phyloP scores from a whole-genome alignment of 2,888 invertebrate genomes.

The Mystacides longicornis region DNA sequence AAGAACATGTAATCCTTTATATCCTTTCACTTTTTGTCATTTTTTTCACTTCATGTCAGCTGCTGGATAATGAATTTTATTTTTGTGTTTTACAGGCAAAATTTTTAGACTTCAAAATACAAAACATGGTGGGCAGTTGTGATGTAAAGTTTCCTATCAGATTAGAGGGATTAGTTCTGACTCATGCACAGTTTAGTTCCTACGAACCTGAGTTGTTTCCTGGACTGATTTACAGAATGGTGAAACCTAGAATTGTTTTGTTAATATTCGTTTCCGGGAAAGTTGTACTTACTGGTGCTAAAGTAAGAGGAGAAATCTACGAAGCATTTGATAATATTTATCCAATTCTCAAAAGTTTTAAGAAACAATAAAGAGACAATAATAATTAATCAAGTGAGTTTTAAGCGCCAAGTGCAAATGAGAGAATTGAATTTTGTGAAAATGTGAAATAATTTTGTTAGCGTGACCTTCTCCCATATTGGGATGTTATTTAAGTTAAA shows the following conservation, averaged over 20 bases:
- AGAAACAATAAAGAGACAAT: slow-evolving; percentile 78
- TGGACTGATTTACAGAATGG: slow-evolving; percentile 96
- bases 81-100: slow-evolving; percentile 54
- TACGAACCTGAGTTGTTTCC: slow-evolving; percentile 99
- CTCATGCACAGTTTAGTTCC: slow-evolving; percentile 69
- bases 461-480: too few species aligned
- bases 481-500: too few species aligned
- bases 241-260: slow-evolving; percentile 92
- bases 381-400: too few species aligned
- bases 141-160: slow-evolving; percentile 72
- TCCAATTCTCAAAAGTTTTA: slow-evolving; percentile 92
- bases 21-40: too few species aligned
- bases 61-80: not conserved
- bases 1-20: too few species aligned
- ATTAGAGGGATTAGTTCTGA: slow-evolving; percentile 64
- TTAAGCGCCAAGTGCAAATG: too few species aligned
- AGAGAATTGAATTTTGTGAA: too few species aligned
- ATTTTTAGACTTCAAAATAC: slow-evolving; percentile 76
- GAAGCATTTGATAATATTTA: slow-evolving; percentile 96
- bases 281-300: slow-evolving; percentile 96
- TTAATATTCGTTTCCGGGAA: slow-evolving; percentile 99
- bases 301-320: slow-evolving; percentile 87
- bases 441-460: too few species aligned
- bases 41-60: too few species aligned
- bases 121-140: slow-evolving; percentile 73